phyloP scores from a whole-genome alignment of 2,113 vertebrate species.

The Crotalus tigris region DNA sequence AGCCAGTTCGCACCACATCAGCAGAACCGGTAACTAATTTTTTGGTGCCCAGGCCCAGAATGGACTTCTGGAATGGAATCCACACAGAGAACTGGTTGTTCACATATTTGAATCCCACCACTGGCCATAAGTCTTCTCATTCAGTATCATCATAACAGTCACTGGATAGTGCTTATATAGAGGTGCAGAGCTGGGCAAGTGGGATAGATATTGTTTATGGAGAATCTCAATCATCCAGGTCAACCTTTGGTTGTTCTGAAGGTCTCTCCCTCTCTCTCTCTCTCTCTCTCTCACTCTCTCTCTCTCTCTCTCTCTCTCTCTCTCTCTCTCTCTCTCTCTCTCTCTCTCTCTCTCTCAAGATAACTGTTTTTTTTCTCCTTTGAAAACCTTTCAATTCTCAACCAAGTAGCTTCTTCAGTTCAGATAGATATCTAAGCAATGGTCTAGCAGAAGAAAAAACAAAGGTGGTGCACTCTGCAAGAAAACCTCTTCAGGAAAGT shows the following conservation, averaged over 20 bases:
- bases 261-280: too few relatives aligned
- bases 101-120: too few relatives aligned
- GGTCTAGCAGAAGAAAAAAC: not conserved
- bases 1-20: too few relatives aligned
- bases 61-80: too few relatives aligned
- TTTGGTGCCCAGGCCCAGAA: too few relatives aligned
- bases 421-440: not conserved
- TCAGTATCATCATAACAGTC: not conserved
- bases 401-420: not conserved
- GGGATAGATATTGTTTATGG: not conserved
- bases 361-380: not conserved
- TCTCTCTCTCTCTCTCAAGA: not conserved
- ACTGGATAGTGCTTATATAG: not conserved
- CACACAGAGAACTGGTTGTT: too few relatives aligned
- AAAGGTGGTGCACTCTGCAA: not conserved
- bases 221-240: not conserved
- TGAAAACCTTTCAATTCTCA: not conserved
- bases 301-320: not conserved
- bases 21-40: too few relatives aligned
- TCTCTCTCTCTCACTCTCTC: not conserved
- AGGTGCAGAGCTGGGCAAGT: not conserved
- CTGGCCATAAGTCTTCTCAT: not conserved
- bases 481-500: not conserved
- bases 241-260: not conserved
- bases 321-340: not conserved